phyloP scores from a whole-genome alignment of 2,113 vertebrate species.

The Channa maculata region DNA sequence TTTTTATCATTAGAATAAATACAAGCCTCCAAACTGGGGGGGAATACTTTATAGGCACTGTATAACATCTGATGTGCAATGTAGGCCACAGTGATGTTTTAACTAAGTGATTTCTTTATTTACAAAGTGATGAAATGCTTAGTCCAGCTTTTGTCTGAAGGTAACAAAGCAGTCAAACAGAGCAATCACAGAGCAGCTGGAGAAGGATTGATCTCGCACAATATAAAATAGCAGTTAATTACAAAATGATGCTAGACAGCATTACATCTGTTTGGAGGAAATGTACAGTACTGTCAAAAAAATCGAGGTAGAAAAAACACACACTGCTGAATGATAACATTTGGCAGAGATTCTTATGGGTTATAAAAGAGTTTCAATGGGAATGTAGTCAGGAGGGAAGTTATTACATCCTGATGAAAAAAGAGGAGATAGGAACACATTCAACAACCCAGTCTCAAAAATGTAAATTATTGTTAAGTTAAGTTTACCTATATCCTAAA shows the following conservation, averaged over 20 bases:
- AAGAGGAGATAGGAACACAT: conserved; percentile 19
- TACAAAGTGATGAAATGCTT: conserved; percentile 70
- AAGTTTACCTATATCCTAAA: no score
- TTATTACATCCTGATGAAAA: conserved; percentile 32
- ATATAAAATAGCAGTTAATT: conserved; percentile 63
- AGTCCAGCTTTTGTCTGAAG: conserved; percentile 36
- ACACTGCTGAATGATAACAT: conserved; percentile 60
- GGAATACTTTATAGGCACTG: background rate
- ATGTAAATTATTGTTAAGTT: no score
- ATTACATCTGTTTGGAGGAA: conserved; percentile 45
- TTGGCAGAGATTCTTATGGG: conserved; percentile 39
- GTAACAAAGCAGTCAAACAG: conserved; percentile 46
- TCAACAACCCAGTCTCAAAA: no score
- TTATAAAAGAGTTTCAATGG: conserved; percentile 38
- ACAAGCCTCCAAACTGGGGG: no score
- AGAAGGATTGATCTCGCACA: conserved; percentile 46
- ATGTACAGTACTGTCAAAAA: conserved; percentile 63
- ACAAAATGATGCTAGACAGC: conserved; percentile 65
- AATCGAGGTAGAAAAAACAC: conserved; percentile 81
- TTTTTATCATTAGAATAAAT: no score
- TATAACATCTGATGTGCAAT: conserved; percentile 7
- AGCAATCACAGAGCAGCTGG: conserved; percentile 46
- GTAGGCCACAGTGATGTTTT: conserved; percentile 39
- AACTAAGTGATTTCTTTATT: conserved; percentile 74
- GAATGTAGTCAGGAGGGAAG: conserved; percentile 1